These are phyloP conservation scores for Melanostigma gelatinosum DNA, from an alignment of 2,113 vertebrate species.

Conservation along the genomic window DNA sequence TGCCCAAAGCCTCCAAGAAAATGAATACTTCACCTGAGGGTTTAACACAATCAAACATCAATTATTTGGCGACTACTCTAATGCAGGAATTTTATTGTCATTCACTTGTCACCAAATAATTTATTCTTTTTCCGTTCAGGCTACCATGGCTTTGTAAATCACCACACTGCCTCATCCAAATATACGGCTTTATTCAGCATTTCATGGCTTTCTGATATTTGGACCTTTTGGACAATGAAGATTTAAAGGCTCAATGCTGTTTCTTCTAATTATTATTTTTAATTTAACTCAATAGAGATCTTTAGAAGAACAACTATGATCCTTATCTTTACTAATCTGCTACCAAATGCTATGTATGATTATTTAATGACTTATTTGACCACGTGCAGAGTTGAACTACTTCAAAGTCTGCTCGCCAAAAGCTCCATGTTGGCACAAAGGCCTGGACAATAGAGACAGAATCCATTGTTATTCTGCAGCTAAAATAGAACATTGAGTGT, in stretches of 20 bases:
- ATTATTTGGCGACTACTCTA: slow-evolving; percentile 67
- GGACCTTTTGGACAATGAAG: slow-evolving; percentile 38
- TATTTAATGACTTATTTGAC: slow-evolving; percentile 27
- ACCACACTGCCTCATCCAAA: slow-evolving; percentile 42
- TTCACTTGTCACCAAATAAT: slow-evolving; percentile 66
- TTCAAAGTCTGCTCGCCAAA: slow-evolving; percentile 27
- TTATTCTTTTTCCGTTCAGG: slow-evolving; percentile 45
- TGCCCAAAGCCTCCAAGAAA: slow-evolving; percentile 59
- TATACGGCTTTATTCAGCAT: slow-evolving; percentile 66
- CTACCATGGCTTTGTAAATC: slow-evolving; percentile 55
- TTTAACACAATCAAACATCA: slow-evolving; percentile 60
- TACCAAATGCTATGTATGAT: background rate
- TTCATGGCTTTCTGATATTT: slow-evolving; percentile 61
- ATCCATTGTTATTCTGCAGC: slow-evolving; percentile 12
- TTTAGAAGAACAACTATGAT: slow-evolving; percentile 13
- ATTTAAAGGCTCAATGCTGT: slow-evolving; percentile 32
- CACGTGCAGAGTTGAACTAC: slow-evolving; percentile 31
- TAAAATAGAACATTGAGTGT: slow-evolving; percentile 22
- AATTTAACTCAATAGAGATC: slow-evolving; percentile 16
- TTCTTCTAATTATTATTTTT: slow-evolving; percentile 15
- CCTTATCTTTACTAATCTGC: slow-evolving; percentile 29
- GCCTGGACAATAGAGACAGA: slow-evolving; percentile 20
- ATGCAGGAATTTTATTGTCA: slow-evolving; percentile 45
- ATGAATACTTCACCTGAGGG: slow-evolving; percentile 50
- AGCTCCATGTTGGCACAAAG: slow-evolving; percentile 21